A percentile compares a stretch with the other conserved stretches of the same genome.
Conservation (phyloP, 2,888 invertebrate species). For the Drosophila diplacantha region DNA sequence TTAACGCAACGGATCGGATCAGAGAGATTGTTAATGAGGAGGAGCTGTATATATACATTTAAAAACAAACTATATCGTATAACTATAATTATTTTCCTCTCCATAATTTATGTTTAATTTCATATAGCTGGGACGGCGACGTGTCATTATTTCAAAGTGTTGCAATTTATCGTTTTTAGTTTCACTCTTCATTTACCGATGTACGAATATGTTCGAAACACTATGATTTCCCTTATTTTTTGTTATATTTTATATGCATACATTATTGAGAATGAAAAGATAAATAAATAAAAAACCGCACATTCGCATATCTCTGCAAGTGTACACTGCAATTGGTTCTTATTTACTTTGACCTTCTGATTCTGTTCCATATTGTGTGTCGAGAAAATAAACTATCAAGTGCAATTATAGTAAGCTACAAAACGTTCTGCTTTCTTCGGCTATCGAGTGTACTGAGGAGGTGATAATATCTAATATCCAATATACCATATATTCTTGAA, state of each 20-base stretch:
- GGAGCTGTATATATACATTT: slow-evolving; percentile 64
- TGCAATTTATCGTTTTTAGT: slow-evolving; percentile 58
- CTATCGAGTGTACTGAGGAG: slow-evolving; percentile 32
- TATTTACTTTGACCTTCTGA: slow-evolving; percentile 1
- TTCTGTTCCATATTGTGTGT: background rate
- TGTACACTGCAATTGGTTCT: slow-evolving; percentile 37
- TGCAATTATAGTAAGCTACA: slow-evolving; percentile 64
- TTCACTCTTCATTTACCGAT: slow-evolving; percentile 44
- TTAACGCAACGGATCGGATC: slow-evolving; percentile 43
- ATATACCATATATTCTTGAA: slow-evolving; percentile 8
- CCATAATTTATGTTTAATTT: slow-evolving; percentile 60
- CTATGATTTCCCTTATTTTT: slow-evolving; percentile 61
- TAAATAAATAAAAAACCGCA: slow-evolving; percentile 50
- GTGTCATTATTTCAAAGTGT: slow-evolving; percentile 56
- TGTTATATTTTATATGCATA: slow-evolving; percentile 66
- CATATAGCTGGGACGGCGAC: slow-evolving; percentile 57
- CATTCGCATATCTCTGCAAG: slow-evolving; percentile 42
- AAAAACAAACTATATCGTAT: slow-evolving; percentile 69
- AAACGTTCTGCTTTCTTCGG: slow-evolving; percentile 64
- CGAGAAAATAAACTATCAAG: slow-evolving; percentile 56
- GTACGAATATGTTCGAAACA: slow-evolving; percentile 43
- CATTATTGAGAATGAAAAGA: slow-evolving; percentile 49
- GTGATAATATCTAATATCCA: slow-evolving; percentile 7
- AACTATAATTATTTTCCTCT: slow-evolving; percentile 65
- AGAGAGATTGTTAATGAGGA: slow-evolving; percentile 53